Base-by-base conservation (phyloP, 1,140 invertebrate species). In the Lethocerus indicus region DNA sequence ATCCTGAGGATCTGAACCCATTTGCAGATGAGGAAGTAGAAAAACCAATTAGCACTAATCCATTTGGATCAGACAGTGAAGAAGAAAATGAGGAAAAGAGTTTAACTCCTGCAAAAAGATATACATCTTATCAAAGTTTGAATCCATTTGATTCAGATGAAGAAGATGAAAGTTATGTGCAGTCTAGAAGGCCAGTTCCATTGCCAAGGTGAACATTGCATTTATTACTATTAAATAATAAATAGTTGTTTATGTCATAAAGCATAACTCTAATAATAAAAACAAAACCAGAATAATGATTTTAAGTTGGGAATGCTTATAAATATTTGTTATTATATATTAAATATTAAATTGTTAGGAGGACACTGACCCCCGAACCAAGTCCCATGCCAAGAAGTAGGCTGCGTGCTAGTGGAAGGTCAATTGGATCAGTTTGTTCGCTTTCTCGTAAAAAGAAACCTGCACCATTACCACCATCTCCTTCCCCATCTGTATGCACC, bases 1-100 rank as follows among this genome's bases (percentile, higher is more conserved):
- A 89, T 68, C 85, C 85, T 0, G 71, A 76, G 40, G 73, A 80
- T 54, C 65, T 88, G 43, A 89, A 89, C 72, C 86, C 86, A 3
- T 87, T 87, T 64, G 75, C 62, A 13, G 66, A 73, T 35, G 77
- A 78, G 46, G 76, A 78, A 7, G 72, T 74, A n/a, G 67, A 67
- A 35, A 64, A 59, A 47, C 41, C 42, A 20, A 42, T 45, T 25
- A 69, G 67, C 53, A 72, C 68, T 3, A 86, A 85, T 71, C 81
- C 83, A 1, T 87, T 87, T 63, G 80, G 73, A 25, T 73, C 72
- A 48, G 74, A 74, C 42, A 72, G 76, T 2, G 75, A 79, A 39
- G 72, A 75, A 41, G 66, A 70, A 2, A 51, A 59, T 23, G 20
- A n/a, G n/a, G n/a, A n/a, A n/a, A n/a, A n/a, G n/a, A n/a, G n/a